These are phyloP conservation scores for Ptychodera flava DNA, from an alignment of 35 echinoderm and acorn worm species.

Conservation along the genomic window DNA sequence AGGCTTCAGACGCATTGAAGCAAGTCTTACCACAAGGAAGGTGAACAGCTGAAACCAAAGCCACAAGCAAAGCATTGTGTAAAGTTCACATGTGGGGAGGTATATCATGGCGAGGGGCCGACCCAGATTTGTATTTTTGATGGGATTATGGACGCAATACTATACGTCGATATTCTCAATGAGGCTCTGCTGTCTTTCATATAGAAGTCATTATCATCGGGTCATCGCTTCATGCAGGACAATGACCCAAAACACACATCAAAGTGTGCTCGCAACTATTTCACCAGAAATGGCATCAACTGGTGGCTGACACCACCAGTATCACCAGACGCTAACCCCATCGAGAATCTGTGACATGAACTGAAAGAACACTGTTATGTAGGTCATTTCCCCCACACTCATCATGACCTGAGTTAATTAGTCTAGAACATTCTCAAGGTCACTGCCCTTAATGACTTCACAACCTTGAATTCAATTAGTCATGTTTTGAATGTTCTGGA, in stretches of 20 bases:
- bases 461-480: too few relatives aligned
- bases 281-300: conserved; percentile 6
- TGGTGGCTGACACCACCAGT: conserved; percentile 23
- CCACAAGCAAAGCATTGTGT: conserved; percentile 32
- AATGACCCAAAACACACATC: conserved; percentile 26
- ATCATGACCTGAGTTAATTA: too few relatives aligned
- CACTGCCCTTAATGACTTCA: too few relatives aligned
- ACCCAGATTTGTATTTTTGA: conserved; percentile 7
- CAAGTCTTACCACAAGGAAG: conserved; percentile 6
- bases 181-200: conserved; percentile 18
- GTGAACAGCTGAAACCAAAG: conserved; percentile 2
- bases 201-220: neutral
- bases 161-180: conserved; percentile 10
- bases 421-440: too few relatives aligned
- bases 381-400: too few relatives aligned
- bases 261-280: neutral
- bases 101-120: conserved; percentile 13
- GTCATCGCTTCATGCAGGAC: conserved; percentile 24
- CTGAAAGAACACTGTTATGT: conserved; percentile 18
- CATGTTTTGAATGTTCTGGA: too few relatives aligned
- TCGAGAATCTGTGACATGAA: conserved; percentile 20
- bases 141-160: too few relatives aligned
- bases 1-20: too few relatives aligned
- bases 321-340: conserved; percentile 36
- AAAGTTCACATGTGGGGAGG: conserved; percentile 40